Conservation (phyloP, 2,113 vertebrate species). For the Dipodomys ordii region DNA sequence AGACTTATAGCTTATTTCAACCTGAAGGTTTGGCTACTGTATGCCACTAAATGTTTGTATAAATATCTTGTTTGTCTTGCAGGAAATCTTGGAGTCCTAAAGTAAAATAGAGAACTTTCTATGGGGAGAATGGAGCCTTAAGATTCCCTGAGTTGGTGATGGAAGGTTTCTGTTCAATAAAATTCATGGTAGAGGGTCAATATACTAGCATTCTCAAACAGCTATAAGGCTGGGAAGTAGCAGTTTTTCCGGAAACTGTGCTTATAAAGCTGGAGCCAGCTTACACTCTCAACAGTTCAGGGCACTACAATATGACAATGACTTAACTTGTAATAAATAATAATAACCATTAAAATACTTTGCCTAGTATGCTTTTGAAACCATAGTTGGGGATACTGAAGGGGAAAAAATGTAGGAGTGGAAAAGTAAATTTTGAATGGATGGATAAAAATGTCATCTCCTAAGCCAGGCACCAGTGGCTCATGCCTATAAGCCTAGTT, state of each 20-base stretch:
- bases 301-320: neutral
- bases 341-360: constrained; percentile 17
- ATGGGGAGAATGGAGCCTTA: no score
- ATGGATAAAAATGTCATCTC: neutral
- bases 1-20: neutral
- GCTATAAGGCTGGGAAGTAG: neutral
- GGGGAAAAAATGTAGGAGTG: neutral
- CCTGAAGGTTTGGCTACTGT: neutral
- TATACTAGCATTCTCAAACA: neutral
- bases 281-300: neutral
- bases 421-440: neutral
- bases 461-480: no score
- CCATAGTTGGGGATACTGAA: neutral
- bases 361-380: neutral
- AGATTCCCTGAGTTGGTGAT: neutral
- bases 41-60: neutral
- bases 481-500: no score
- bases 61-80: neutral
- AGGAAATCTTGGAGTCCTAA: neutral
- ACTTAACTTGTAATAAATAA: constrained; percentile 32
- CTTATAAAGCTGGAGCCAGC: neutral
- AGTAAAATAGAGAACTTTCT: neutral
- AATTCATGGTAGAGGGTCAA: neutral
- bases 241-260: constrained; percentile 36
- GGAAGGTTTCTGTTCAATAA: neutral